Base-by-base conservation (phyloP, 2,888 invertebrate species). In the Rhamnusium bicolor region DNA sequence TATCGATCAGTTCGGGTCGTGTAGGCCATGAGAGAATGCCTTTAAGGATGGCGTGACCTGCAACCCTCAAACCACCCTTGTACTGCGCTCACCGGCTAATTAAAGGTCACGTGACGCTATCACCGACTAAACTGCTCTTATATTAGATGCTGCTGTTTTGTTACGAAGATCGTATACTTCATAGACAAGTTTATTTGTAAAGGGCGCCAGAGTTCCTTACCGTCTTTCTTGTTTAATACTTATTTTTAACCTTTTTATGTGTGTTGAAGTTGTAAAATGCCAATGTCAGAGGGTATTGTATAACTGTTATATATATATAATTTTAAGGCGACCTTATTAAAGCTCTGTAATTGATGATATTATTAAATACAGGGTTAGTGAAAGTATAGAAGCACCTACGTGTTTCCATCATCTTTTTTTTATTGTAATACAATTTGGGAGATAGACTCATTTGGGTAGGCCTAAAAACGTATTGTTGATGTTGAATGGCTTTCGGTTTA, bases 71-170 rank as follows among this genome's bases (percentile, higher is more conserved):
- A 80, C 85, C 83, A 82, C 85, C 84, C 85, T 84, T 81, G 81
- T 81, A 78, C 82, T 82, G 77, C 77, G 82, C 82, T 84, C 83
- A 81, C 83, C 83, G 84, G 80, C 84, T 85, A 85, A 86, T 86
- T 86, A 86, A 85, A 85, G 85, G 85, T 86, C 85, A 86, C 85
- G 84, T 85, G 86, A 85, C 82, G 82, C 81, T 81, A 81, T 83
- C 83, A 79, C 81, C 82, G 80, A 77, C 82, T 82, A 83, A 84
- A 84, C 83, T 81, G 82, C 83, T 84, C 81, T 81, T 83, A 81
- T 83, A 83, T 83, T 82, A 83, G 80, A 79, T 80, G 75, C 79
- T 75, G 80, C 67, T 40, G 67, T 56, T 63, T 71, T 58, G 60
- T 63, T 61, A 51, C 78, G 47, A 58, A 62, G 49, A 40, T 56